These are phyloP conservation scores for Poecilia velifera DNA, from an alignment of 2,797 vertebrate genomes.

Conservation along the genomic window DNA sequence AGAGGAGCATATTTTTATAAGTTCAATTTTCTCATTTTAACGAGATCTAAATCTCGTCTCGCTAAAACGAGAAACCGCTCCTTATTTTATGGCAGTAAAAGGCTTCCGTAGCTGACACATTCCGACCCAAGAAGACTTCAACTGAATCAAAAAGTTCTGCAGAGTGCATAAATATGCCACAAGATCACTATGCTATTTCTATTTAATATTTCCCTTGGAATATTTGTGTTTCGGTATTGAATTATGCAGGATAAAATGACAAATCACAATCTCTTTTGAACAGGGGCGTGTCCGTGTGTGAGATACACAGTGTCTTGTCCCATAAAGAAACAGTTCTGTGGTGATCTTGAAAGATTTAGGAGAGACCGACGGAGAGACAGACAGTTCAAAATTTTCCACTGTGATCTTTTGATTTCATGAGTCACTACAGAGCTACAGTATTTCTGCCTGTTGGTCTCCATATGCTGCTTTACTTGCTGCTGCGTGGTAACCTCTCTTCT, in stretches of 20 bases:
- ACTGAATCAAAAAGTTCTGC: neutral
- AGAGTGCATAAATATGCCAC: neutral
- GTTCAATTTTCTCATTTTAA: too few relatives aligned
- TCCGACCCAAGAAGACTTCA: neutral
- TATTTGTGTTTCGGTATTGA: neutral
- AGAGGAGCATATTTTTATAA: too few relatives aligned
- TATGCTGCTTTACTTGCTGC: constrained; percentile 42
- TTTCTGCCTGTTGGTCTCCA: constrained; percentile 1
- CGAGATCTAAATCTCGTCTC: too few relatives aligned
- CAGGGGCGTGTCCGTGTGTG: neutral
- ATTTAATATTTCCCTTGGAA: neutral
- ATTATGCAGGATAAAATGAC: neutral
- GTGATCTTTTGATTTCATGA: constrained; percentile 34
- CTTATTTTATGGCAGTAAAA: too few relatives aligned
- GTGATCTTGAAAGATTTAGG: constrained; percentile 5
- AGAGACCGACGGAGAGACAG: neutral
- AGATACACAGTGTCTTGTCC: neutral
- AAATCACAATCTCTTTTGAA: neutral
- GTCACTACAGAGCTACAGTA: constrained; percentile 48
- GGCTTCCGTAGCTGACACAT: neutral
- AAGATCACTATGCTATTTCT: neutral
- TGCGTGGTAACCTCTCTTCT: constrained; percentile 25
- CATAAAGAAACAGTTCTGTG: neutral
- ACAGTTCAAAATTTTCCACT: constrained; percentile 26
- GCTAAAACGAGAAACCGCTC: too few relatives aligned